phyloP scores from a whole-genome alignment of 2,797 vertebrate genomes.

The Malacoctenus gilli region DNA sequence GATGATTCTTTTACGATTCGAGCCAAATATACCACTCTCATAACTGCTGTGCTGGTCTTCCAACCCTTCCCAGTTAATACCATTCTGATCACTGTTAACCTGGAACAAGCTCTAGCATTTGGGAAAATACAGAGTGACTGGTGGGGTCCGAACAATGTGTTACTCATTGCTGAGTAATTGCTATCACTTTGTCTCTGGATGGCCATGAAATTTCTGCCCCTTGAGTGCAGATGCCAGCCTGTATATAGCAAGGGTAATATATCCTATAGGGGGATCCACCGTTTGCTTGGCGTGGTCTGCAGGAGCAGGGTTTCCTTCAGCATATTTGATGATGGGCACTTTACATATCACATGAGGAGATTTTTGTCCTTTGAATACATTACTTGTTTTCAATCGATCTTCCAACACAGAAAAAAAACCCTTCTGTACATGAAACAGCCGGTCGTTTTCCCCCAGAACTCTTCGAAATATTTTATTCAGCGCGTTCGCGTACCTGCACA shows the following conservation, averaged over 20 bases:
- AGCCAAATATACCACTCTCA: too few relatives aligned
- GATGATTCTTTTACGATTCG: too few relatives aligned
- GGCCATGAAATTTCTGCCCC: too few relatives aligned
- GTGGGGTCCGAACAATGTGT: too few relatives aligned
- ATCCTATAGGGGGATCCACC: slow-evolving; percentile 13
- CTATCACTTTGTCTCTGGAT: too few relatives aligned
- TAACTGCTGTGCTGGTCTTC: too few relatives aligned
- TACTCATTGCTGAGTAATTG: too few relatives aligned
- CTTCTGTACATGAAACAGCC: slow-evolving; percentile 31
- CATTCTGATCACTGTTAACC: too few relatives aligned
- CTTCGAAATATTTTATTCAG: slow-evolving; percentile 69
- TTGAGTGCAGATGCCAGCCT: background rate
- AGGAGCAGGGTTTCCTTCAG: slow-evolving; percentile 18
- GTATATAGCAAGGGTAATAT: background rate
- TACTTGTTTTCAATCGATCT: slow-evolving; percentile 43
- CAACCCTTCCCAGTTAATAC: too few relatives aligned
- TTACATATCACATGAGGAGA: slow-evolving; percentile 53
- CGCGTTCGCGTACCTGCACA: slow-evolving; percentile 44
- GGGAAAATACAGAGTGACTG: too few relatives aligned
- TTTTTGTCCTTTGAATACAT: slow-evolving; percentile 33
- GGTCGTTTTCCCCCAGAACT: slow-evolving; percentile 20
- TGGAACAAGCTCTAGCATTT: too few relatives aligned
- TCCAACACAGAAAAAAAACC: slow-evolving; percentile 25
- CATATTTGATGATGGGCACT: slow-evolving; percentile 37
- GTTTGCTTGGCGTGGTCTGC: slow-evolving; percentile 12